Evolutionary conservation across 2,797 vertebrate genomes (phyloP).

Genomic region (Smutsia temminckii): DNA sequence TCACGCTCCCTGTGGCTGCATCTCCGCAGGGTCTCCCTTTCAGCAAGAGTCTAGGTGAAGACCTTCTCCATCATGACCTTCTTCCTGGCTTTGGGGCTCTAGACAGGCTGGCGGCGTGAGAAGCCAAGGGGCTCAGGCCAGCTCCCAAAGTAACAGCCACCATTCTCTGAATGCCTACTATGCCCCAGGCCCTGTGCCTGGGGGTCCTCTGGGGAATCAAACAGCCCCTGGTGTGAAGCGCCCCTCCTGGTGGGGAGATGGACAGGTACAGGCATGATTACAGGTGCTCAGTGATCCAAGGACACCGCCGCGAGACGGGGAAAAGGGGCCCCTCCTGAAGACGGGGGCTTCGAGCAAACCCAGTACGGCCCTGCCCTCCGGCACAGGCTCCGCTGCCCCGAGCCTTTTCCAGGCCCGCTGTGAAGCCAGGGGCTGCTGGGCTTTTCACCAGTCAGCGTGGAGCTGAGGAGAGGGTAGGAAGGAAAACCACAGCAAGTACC

Average conservation of each 20-base stretch:
- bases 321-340: background rate
- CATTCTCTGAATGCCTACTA: background rate
- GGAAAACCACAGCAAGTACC: accelerated
- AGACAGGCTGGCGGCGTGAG: background rate
- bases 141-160: background rate
- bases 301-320: background rate
- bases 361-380: background rate
- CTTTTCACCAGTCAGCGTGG: background rate
- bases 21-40: background rate
- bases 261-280: background rate
- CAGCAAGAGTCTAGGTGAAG: background rate
- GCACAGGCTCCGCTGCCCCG: background rate
- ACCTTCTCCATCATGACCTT: background rate
- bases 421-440: background rate
- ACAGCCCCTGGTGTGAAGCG: background rate
- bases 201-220: background rate
- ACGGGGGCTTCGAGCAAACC: background rate
- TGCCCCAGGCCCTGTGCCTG: no score
- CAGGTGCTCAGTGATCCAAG: background rate
- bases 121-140: background rate
- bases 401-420: background rate
- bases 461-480: background rate
- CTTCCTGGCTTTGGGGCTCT: background rate
- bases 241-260: accelerated
- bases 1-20: accelerated